phyloP scores from a whole-genome alignment of 2,888 invertebrate genomes.

The Trilocha varians region DNA sequence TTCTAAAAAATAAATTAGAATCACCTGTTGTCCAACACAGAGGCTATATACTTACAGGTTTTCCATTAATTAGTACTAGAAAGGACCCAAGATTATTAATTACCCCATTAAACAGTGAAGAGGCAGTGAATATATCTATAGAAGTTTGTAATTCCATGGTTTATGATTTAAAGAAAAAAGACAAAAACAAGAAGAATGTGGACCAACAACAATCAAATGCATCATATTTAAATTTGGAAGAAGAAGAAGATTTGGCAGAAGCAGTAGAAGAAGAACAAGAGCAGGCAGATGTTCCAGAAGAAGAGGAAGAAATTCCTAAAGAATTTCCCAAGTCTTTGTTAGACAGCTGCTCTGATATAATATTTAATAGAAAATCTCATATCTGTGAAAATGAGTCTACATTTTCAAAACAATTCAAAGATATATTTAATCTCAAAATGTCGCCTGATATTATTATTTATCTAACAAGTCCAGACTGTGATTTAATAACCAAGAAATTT shows the following conservation, averaged over 20 bases:
- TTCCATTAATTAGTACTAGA: constrained; percentile 73
- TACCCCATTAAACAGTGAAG: constrained; percentile 39
- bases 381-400: constrained; percentile 32
- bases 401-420: constrained; percentile 37
- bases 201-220: not conserved
- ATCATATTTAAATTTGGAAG: not conserved
- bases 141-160: constrained; percentile 38
- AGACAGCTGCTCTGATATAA: constrained; percentile 34
- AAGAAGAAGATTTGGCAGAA: constrained; percentile 15
- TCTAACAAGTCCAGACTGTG: constrained; percentile 66
- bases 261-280: constrained; percentile 28
- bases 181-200: constrained; percentile 17
- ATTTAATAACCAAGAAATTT: constrained; percentile 54
- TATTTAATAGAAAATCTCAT: constrained; percentile 25
- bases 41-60: constrained; percentile 77
- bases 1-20: constrained; percentile 66
- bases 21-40: constrained; percentile 68
- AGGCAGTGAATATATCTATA: constrained; percentile 29
- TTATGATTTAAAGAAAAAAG: constrained; percentile 41
- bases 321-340: constrained; percentile 49
- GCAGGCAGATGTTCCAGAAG: constrained; percentile 27
- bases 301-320: constrained; percentile 29
- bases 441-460: constrained; percentile 71
- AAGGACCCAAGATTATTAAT: constrained; percentile 25
- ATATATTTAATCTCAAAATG: constrained; percentile 39